These are phyloP conservation scores for Trichogramma evanescens DNA, from an alignment of 2,888 invertebrate species.

Conservation along the genomic window DNA sequence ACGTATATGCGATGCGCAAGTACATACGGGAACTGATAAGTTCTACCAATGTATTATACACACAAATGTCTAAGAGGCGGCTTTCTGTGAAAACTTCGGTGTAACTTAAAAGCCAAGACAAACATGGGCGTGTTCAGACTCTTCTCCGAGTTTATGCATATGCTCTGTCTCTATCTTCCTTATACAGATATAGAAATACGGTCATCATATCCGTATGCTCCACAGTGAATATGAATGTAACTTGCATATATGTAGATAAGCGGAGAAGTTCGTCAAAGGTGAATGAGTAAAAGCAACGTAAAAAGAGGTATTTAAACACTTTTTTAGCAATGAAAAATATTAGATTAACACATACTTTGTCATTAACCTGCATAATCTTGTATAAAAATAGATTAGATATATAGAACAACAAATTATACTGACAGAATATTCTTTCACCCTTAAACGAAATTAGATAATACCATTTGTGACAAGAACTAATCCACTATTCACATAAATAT, in stretches of 20 bases:
- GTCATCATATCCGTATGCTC: neutral
- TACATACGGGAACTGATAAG: too few relatives aligned
- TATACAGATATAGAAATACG: neutral
- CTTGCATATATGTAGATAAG: conserved; percentile 1
- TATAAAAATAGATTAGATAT: too few relatives aligned
- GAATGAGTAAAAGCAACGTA: neutral
- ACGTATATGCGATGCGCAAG: too few relatives aligned
- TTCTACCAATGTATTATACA: too few relatives aligned
- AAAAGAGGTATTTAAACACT: neutral
- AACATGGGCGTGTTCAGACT: conserved; percentile 43
- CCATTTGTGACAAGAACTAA: too few relatives aligned
- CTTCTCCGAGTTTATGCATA: neutral
- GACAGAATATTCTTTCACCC: too few relatives aligned
- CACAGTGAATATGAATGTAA: neutral
- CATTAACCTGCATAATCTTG: too few relatives aligned
- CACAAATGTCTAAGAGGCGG: conserved; percentile 17
- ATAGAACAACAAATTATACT: too few relatives aligned
- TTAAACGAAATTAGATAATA: too few relatives aligned
- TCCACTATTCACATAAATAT: too few relatives aligned
- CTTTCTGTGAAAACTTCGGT: conserved; percentile 45
- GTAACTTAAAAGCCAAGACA: conserved; percentile 45
- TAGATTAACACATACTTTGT: neutral
- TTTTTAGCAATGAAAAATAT: neutral
- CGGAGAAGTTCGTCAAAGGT: neutral
- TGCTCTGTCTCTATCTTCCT: neutral